A percentile compares a stretch with the other conserved stretches of the same genome.
Evolutionary conservation across 2,797 vertebrate genomes (phyloP).

Genomic region (Antennarius maculatus): DNA sequence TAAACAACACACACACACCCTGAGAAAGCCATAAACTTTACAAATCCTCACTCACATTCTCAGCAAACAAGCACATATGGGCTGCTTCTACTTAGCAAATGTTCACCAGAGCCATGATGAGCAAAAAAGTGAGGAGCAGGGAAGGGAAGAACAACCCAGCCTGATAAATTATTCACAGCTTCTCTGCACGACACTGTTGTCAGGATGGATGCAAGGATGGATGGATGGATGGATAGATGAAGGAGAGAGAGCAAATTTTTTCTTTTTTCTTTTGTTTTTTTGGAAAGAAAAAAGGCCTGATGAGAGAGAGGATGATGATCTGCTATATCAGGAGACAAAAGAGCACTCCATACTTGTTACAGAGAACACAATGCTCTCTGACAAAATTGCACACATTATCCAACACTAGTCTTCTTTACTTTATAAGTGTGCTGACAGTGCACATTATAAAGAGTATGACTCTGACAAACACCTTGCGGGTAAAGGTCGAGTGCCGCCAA

Average conservation of each 20-base stretch:
- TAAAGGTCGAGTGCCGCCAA: no score
- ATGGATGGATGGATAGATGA: constrained; percentile 28
- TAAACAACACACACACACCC: neutral
- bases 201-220: constrained; percentile 39
- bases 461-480: neutral
- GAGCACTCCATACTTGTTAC: constrained; percentile 58
- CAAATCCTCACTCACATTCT: constrained; percentile 18
- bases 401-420: constrained; percentile 22
- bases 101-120: constrained; percentile 33
- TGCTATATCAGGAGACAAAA: constrained; percentile 40
- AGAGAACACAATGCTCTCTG: constrained; percentile 65
- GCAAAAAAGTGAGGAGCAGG: constrained; percentile 51
- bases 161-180: constrained; percentile 75
- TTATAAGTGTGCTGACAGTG: neutral
- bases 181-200: constrained; percentile 67
- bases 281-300: constrained; percentile 9
- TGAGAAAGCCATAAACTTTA: constrained; percentile 8
- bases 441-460: constrained; percentile 17
- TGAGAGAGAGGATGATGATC: constrained; percentile 19
- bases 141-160: constrained; percentile 55
- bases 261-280: neutral
- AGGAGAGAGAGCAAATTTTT: constrained; percentile 26
- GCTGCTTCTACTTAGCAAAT: constrained; percentile 44
- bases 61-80: constrained; percentile 8
- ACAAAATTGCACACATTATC: constrained; percentile 63